Percentiles rank a stretch among this genome's conserved stretches.
phyloP scores from a whole-genome alignment of 2,113 vertebrate genomes.

The Malurus elegans region DNA sequence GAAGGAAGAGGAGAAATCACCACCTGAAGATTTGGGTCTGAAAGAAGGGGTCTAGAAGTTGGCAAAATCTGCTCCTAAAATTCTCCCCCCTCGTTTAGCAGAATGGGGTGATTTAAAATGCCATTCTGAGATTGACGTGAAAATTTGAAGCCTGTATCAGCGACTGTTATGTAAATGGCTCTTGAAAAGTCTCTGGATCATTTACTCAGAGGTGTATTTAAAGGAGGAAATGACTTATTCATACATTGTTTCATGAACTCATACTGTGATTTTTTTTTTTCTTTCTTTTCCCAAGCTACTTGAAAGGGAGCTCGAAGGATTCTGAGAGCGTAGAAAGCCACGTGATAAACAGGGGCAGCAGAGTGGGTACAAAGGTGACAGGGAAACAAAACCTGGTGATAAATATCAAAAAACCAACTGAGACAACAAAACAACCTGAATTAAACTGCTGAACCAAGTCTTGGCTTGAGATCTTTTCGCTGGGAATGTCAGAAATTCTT shows the following conservation, averaged over 20 bases:
- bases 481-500: not conserved
- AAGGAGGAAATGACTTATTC: slow-evolving; percentile 64
- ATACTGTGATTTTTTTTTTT: not conserved
- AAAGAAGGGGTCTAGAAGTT: slow-evolving; percentile 29
- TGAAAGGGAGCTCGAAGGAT: slow-evolving; percentile 5
- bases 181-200: slow-evolving; percentile 41
- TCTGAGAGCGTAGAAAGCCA: not conserved
- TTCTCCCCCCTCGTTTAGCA: slow-evolving; percentile 1
- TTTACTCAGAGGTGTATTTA: slow-evolving; percentile 54
- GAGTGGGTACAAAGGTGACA: not conserved
- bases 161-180: slow-evolving; percentile 62
- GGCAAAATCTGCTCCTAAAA: not conserved
- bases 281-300: not conserved
- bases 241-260: slow-evolving; percentile 38
- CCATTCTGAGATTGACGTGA: slow-evolving; percentile 43
- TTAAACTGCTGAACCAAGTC: not conserved
- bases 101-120: slow-evolving; percentile 53
- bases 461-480: not conserved
- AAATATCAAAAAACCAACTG: not conserved
- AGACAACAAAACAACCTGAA: not conserved
- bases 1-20: not conserved
- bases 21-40: not conserved
- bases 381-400: not conserved
- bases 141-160: slow-evolving; percentile 51
- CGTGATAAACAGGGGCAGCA: slow-evolving; percentile 3